Evolutionary conservation across 1,140 invertebrate species (phyloP).

Genomic region (Scylla paramamosain): DNA sequence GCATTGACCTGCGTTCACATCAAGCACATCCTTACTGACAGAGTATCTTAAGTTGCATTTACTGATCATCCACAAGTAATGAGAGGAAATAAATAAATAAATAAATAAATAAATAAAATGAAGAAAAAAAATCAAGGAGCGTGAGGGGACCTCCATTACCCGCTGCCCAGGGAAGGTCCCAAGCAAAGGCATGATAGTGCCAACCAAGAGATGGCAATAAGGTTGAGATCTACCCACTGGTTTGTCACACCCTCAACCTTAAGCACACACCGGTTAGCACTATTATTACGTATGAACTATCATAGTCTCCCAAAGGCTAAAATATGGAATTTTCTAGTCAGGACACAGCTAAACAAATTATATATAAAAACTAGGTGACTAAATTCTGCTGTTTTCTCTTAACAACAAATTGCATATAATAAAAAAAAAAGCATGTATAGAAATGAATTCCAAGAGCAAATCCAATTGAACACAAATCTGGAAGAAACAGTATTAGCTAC

Average conservation of each 20-base stretch:
- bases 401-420: background rate
- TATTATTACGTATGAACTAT: background rate
- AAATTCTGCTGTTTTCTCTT: background rate
- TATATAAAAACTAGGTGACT: background rate
- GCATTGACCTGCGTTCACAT: background rate
- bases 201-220: conserved; percentile 40
- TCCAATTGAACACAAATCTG: conserved; percentile 7
- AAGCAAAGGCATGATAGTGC: conserved; percentile 50
- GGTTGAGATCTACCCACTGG: conserved; percentile 13
- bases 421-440: background rate
- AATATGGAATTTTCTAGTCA: background rate
- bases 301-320: background rate
- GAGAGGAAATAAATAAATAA: too few species aligned
- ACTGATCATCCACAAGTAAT: conserved; percentile 50
- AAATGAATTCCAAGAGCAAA: background rate
- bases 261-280: conserved; percentile 6
- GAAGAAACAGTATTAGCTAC: conserved; percentile 32
- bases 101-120: background rate
- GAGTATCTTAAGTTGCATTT: background rate
- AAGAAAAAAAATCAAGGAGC: background rate
- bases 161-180: conserved; percentile 53
- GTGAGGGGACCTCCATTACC: conserved; percentile 58
- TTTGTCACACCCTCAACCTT: conserved; percentile 6
- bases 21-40: conserved; percentile 7
- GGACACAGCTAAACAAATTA: background rate